Evolutionary conservation across 2,888 invertebrate species (phyloP).

Genomic region (Ditula angustiorana): DNA sequence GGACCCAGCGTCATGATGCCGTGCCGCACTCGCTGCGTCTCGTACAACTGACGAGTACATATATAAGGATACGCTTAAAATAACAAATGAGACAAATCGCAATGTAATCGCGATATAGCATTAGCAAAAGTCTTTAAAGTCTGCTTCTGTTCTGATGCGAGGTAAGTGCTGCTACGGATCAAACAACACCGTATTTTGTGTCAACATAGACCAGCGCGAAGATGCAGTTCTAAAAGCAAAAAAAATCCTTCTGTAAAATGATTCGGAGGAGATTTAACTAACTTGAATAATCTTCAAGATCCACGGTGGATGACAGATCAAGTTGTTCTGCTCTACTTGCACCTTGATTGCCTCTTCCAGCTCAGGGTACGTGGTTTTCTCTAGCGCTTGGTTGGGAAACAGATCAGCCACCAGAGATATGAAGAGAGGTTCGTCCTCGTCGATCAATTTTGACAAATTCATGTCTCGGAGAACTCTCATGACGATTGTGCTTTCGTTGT

Average conservation of each 20-base stretch:
- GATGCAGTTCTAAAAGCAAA: too few relatives aligned
- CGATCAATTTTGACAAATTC: constrained; percentile 98
- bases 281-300: constrained; percentile 96
- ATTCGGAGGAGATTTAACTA: constrained; percentile 26
- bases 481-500: constrained; percentile 97
- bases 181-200: too few relatives aligned
- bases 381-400: constrained; percentile 97
- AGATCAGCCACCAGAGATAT: constrained; percentile 97
- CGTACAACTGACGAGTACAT: constrained; percentile 89
- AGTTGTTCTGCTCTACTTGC: constrained; percentile 92
- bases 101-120: too few relatives aligned
- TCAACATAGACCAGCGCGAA: too few relatives aligned
- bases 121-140: too few relatives aligned
- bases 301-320: constrained; percentile 98
- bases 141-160: too few relatives aligned
- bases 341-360: constrained; percentile 94
- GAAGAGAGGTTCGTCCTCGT: constrained; percentile 99
- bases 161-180: too few relatives aligned
- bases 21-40: constrained; percentile 97
- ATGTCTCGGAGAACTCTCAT: constrained; percentile 99
- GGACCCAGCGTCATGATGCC: constrained; percentile 99
- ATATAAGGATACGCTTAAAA: too few relatives aligned
- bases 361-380: constrained; percentile 95
- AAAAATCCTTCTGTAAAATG: too few relatives aligned
- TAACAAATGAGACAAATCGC: too few relatives aligned